Conservation (phyloP, 2,797 vertebrate species). For the Pangasius krempfi region DNA sequence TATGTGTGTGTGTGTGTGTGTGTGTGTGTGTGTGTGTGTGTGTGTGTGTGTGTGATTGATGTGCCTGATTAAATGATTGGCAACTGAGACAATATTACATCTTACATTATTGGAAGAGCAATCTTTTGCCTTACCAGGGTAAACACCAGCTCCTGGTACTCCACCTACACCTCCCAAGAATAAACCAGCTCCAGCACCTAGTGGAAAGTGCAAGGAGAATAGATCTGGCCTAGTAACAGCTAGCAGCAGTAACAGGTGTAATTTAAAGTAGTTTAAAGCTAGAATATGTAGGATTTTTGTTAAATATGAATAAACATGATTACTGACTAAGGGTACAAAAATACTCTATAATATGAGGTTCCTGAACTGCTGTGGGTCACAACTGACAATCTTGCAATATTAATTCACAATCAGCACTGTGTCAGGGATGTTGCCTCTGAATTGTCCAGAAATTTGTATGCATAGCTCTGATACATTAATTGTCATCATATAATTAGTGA, state of each 20-base stretch:
- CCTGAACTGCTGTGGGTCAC: neutral
- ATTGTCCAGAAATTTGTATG: neutral
- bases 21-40: too few relatives aligned
- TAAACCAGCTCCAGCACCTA: constrained; percentile 38
- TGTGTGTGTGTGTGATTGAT: too few relatives aligned
- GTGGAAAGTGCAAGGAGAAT: neutral
- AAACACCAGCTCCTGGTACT: constrained; percentile 39
- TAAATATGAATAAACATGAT: neutral
- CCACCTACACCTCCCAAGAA: constrained; percentile 35
- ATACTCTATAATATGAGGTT: neutral
- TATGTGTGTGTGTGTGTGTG: too few relatives aligned
- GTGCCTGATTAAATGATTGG: too few relatives aligned
- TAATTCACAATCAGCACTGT: neutral
- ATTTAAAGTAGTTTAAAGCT: neutral
- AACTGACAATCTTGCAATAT: neutral
- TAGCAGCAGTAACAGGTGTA: neutral
- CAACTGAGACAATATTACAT: neutral
- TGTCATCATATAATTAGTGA: neutral
- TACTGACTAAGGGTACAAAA: neutral
- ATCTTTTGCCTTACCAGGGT: constrained; percentile 25
- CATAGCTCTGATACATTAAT: neutral
- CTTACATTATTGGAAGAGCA: neutral
- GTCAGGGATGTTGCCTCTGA: neutral
- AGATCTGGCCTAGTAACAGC: neutral
- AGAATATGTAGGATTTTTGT: neutral